phyloP scores from a whole-genome alignment of 2,113 vertebrate species.

The Todiramphus saurophagus region DNA sequence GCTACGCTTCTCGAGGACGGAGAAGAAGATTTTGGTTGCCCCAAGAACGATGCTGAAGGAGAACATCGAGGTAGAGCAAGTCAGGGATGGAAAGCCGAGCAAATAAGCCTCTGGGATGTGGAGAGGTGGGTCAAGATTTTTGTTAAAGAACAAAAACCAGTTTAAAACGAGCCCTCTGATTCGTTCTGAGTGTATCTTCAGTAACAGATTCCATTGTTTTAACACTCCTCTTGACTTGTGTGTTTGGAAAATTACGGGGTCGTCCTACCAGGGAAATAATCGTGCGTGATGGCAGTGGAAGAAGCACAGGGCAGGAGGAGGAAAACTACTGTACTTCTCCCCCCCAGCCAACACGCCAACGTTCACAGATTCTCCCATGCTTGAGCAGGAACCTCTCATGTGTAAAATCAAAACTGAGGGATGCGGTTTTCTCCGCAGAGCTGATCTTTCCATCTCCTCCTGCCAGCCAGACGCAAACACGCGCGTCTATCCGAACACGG shows the following conservation, averaged over 20 bases:
- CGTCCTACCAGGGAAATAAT: background rate
- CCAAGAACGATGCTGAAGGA: background rate
- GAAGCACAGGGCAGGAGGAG: background rate
- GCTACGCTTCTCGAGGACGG: no score
- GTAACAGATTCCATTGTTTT: background rate
- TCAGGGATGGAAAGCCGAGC: background rate
- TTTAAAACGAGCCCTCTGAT: background rate
- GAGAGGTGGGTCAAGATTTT: background rate
- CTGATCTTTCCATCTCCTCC: background rate
- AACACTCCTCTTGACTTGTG: background rate
- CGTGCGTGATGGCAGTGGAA: background rate
- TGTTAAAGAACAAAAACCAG: background rate
- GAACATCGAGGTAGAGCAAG: fast-evolving
- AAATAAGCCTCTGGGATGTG: background rate
- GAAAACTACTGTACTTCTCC: background rate
- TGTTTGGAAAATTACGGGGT: background rate
- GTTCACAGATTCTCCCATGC: background rate
- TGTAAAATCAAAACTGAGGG: slow-evolving; percentile 51
- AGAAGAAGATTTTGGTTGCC: no score
- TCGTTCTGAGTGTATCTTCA: background rate
- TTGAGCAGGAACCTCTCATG: slow-evolving; percentile 36
- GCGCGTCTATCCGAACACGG: background rate
- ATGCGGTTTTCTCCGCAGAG: background rate
- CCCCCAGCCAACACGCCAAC: background rate
- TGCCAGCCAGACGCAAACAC: background rate